Evolutionary conservation across 2,888 invertebrate species (phyloP).

Genomic region (Philopedon plagiatum): DNA sequence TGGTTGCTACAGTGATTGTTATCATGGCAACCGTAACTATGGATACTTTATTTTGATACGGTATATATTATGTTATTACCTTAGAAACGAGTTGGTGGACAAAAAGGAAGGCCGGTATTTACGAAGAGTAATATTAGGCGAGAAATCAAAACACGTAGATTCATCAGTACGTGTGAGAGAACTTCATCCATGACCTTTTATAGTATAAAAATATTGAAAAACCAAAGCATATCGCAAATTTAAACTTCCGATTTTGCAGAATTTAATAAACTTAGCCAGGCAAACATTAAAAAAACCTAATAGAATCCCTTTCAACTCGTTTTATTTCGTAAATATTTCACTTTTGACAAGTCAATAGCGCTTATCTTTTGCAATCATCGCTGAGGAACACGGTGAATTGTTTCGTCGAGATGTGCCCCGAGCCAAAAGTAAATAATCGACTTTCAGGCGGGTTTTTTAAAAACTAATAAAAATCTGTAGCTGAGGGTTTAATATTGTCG

Average conservation of each 20-base stretch:
- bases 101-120: too few species aligned
- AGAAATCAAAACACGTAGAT: too few species aligned
- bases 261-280: background rate
- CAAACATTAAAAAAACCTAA: conserved; percentile 15
- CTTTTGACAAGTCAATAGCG: conserved; percentile 41
- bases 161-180: too few species aligned
- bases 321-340: conserved; percentile 41
- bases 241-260: conserved; percentile 8
- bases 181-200: too few species aligned
- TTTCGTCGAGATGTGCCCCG: conserved; percentile 39
- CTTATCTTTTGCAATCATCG: conserved; percentile 42
- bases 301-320: conserved; percentile 15
- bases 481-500: conserved; percentile 40
- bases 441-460: conserved; percentile 35
- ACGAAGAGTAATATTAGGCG: too few species aligned
- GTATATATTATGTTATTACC: too few species aligned
- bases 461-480: conserved; percentile 42
- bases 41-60: too few species aligned
- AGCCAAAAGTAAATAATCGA: conserved; percentile 41
- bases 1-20: too few species aligned
- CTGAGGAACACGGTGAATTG: conserved; percentile 28
- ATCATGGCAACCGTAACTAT: too few species aligned
- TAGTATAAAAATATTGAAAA: too few species aligned
- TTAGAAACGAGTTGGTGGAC: too few species aligned
- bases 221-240: too few species aligned